Base-by-base conservation (phyloP, 2,797 vertebrate genomes). In the Cottoperca gobio region DNA sequence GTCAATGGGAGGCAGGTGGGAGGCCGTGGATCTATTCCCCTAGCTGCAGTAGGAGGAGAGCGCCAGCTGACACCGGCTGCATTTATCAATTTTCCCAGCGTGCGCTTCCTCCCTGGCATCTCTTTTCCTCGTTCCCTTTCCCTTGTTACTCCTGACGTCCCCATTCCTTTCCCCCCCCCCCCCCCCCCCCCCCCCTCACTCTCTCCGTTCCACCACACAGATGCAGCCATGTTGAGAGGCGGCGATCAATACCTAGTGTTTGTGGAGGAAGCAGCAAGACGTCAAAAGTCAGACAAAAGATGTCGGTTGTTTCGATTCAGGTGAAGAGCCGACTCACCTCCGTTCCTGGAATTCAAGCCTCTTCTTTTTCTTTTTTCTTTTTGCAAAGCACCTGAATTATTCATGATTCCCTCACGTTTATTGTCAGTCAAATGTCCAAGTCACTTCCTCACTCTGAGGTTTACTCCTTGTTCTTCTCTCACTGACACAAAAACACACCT, bases 1-100 rank as follows among this genome's bases (percentile, higher is more conserved):
- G 81, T 82, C 69, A 61, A 81, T 75, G 62, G 70, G 70, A 88
- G 70, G 65, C 84, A 85, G 78, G 83, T 86, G 76, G 85, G 80
- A 84, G 82, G 81, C 66, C 13, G 12, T 45, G 68, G 79, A 81
- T 82, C 82, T 83, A 74, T 87, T 89, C 76, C 82, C 45, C 8
- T 1, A 35, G 33, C 16, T 24, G 31, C 54, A 6, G 40, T 55
- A 42, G 81, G 76, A 78, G 43, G 62, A 79, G 69, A 83, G 42
- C 48, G 40, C 64, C 68, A 78, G 78, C 73, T 71, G 78, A 84
- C 82, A 84, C 17, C 6, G 1, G 50, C 66, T 73, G 39, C 71
- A 73, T 85, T 88, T 70, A 87, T 91, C 83, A 70, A 54, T 68
- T 78, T 79, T 84, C 54, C 61, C 59, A 61, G 49, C 23, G 17